Percentiles rank a stretch among this genome's conserved stretches.
phyloP scores from a whole-genome alignment of 35 echinoderm and acorn worm genomes.

The Lytechinus pictus region DNA sequence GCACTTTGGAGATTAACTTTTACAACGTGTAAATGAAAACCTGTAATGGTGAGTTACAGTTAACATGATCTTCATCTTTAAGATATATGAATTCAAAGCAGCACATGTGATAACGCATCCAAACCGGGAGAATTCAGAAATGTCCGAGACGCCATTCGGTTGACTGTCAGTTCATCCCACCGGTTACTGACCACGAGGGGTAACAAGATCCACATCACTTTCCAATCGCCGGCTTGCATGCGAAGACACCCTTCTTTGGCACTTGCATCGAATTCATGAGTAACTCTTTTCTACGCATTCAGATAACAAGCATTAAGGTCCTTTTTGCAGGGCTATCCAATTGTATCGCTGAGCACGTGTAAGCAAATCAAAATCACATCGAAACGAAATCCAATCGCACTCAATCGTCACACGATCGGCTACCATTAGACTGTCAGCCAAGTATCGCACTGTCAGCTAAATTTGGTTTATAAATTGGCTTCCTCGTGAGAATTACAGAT shows the following conservation, averaged over 20 bases:
- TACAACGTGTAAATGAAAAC: too few species aligned
- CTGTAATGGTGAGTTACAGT: too few species aligned
- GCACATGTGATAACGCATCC: too few species aligned
- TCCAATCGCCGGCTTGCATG: neutral
- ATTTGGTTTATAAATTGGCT: conserved; percentile 6
- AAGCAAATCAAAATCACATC: conserved; percentile 13
- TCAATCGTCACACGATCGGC: neutral
- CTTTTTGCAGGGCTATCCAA: neutral
- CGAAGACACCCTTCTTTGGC: neutral
- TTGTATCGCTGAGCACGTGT: neutral
- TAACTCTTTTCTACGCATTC: neutral
- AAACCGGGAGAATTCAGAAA: too few species aligned
- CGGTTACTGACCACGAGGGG: neutral
- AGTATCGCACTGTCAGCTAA: neutral
- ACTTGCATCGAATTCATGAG: neutral
- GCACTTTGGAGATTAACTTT: too few species aligned
- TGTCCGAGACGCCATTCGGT: too few species aligned
- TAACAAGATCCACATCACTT: neutral
- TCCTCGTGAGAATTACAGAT: neutral
- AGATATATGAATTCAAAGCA: too few species aligned
- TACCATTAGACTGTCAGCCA: neutral
- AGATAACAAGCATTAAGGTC: neutral
- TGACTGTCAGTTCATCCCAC: neutral
- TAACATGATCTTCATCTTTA: too few species aligned
- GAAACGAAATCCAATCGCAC: neutral